A percentile compares a stretch with the other conserved stretches of the same genome.
Evolutionary conservation across 2,888 invertebrate genomes (phyloP).

Genomic region (Calephelis perditalis): DNA sequence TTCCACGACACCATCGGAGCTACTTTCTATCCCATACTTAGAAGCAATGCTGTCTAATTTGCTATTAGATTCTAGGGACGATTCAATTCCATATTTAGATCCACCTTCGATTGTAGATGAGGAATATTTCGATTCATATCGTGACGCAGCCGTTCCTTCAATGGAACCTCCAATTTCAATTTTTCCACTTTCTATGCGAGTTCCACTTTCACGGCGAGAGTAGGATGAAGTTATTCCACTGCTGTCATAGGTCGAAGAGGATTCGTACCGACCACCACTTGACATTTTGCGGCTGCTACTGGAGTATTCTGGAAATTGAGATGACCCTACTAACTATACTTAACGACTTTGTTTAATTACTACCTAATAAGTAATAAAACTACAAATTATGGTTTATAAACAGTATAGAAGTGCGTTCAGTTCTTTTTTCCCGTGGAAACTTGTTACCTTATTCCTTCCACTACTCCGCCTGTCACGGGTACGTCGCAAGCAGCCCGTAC

Average conservation of each 20-base stretch:
- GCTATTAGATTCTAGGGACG: constrained; percentile 40
- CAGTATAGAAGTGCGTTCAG: too few species aligned
- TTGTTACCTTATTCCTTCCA: too few species aligned
- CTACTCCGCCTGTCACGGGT: too few species aligned
- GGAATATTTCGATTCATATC: constrained; percentile 62
- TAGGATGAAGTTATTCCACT: constrained; percentile 49
- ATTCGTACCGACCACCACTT: constrained; percentile 59
- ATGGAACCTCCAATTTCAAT: constrained; percentile 48
- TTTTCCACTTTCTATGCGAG: constrained; percentile 50
- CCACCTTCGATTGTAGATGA: constrained; percentile 38
- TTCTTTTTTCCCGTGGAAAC: too few species aligned
- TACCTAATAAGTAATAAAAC: too few species aligned
- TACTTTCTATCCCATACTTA: constrained; percentile 56
- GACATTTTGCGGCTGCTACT: constrained; percentile 59
- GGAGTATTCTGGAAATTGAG: constrained; percentile 53
- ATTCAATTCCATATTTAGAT: constrained; percentile 42
- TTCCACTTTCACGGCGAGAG: constrained; percentile 62
- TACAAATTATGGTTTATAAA: too few species aligned
- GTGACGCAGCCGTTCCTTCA: constrained; percentile 52
- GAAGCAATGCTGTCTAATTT: constrained; percentile 53
- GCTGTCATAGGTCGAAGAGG: constrained; percentile 52
- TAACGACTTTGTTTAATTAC: too few species aligned
- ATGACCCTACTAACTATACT: background rate
- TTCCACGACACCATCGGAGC: constrained; percentile 33
- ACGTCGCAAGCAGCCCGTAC: too few species aligned